A percentile compares a stretch with the other conserved stretches of the same genome.
Conservation (phyloP, 2,888 invertebrate genomes). For the Anodontia alba region DNA sequence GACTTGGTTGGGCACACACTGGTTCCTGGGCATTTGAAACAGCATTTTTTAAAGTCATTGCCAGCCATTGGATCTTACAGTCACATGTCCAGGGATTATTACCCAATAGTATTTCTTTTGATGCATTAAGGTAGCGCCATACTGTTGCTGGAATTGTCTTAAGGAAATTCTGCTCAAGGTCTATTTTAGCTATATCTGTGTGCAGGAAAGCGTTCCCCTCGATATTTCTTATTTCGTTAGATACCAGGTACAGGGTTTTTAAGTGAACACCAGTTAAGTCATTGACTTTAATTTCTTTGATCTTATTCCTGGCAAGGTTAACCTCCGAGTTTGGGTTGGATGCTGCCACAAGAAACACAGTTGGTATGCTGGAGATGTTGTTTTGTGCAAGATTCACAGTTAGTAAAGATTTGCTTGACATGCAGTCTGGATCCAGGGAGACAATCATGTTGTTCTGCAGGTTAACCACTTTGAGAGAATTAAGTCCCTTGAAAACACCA, state of each 20-base stretch:
- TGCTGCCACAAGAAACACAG: constrained; percentile 47
- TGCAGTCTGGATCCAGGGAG: constrained; percentile 44
- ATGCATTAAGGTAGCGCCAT: constrained; percentile 51
- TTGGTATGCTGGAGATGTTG: constrained; percentile 54
- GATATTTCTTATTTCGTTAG: constrained; percentile 55
- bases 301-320: constrained; percentile 55
- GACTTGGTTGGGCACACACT: constrained; percentile 52
- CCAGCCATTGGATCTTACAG: constrained; percentile 71
- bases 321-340: constrained; percentile 49
- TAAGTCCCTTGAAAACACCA: constrained; percentile 60
- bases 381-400: constrained; percentile 66
- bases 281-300: constrained; percentile 43
- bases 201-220: constrained; percentile 60
- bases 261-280: constrained; percentile 51
- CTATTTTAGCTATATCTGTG: constrained; percentile 57
- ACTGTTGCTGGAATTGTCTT: constrained; percentile 59
- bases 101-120: constrained; percentile 42
- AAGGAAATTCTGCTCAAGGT: constrained; percentile 60
- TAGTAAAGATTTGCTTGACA: constrained; percentile 57
- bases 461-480: constrained; percentile 52
- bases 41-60: constrained; percentile 39
- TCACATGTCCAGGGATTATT: constrained; percentile 71
- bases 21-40: constrained; percentile 36
- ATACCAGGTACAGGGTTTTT: constrained; percentile 57
- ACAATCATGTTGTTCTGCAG: constrained; percentile 57